Base-by-base conservation (phyloP, 2,888 invertebrate species). In the Dicyrtoma fusca region DNA sequence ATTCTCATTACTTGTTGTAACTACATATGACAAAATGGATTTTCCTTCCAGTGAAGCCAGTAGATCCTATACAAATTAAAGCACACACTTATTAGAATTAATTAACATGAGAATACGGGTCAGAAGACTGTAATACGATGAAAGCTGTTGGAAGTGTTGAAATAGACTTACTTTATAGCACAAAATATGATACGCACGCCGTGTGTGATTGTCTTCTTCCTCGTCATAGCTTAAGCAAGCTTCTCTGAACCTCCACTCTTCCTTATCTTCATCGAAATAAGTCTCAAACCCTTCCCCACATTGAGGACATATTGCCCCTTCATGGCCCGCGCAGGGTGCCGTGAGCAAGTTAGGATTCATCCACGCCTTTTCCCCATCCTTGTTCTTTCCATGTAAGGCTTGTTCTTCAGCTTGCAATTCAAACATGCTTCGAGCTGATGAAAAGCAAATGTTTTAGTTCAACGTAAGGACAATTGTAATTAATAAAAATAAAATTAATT, bases 231-330 rank as follows among this genome's bases (percentile, higher is more conserved):
- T 82, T 13, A 77, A 26, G 14, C 74, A 57, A 0, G 97, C 94
- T 82, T 93, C 91, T 76, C 90, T 85, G 34, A 98, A 86, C 82
- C 96, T 94, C 98, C 98, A 99, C 83, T 95, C 97, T 84, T 99
- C 99, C 78, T 91, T 90, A 81, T 99, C 97, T 84, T 98, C 95
- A 83, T 97, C 92, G 86, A 93, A 99, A 86, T 94, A 97, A 84
- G 94, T 92, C 79, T 95, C 92, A 85, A 99, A 97, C 77, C 87
- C 87, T 85, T 99, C 98, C 13, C 91, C 90, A 84, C 98, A 99
- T 68, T 97, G 91, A 77, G 91, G 91, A 84, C 98, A 98, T 55
- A 86, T 84, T 65, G 88, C 88, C 81, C 89, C 87, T 70, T 86
- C 85, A 71, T 88, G 88, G 64, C 87, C 87, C 1, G 83, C 80